These are phyloP conservation scores for Halictus rubicundus DNA, from an alignment of 1,140 invertebrate genomes.

Conservation along the genomic window DNA sequence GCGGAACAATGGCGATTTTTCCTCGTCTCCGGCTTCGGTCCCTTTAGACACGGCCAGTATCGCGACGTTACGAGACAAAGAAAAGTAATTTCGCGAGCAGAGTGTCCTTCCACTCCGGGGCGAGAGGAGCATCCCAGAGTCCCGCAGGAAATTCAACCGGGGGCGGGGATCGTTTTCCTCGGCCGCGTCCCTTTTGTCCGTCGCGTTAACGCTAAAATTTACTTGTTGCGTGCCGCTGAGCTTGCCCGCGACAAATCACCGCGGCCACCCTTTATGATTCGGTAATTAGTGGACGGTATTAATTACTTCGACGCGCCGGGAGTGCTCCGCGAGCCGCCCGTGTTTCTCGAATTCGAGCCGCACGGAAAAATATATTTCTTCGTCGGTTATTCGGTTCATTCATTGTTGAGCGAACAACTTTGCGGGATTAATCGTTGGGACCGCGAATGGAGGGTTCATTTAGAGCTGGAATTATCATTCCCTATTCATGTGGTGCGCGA, in stretches of 20 bases:
- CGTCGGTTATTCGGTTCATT: too few relatives aligned
- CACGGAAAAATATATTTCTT: too few relatives aligned
- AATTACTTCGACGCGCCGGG: background rate
- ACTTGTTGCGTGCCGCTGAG: constrained; percentile 9
- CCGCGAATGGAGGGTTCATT: too few relatives aligned
- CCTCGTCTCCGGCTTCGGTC: background rate
- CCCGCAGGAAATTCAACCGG: constrained; percentile 21
- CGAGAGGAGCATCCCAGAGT: background rate
- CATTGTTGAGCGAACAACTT: too few relatives aligned
- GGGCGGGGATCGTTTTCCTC: background rate
- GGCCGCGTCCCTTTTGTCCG: background rate
- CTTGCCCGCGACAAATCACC: background rate
- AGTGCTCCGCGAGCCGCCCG: background rate
- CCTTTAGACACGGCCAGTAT: constrained; percentile 3
- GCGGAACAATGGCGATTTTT: constrained; percentile 28
- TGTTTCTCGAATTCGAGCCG: background rate
- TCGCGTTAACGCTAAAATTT: constrained; percentile 9
- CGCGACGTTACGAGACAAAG: constrained; percentile 21
- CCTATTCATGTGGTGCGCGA: too few relatives aligned
- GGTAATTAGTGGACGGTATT: background rate
- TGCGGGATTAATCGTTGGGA: too few relatives aligned
- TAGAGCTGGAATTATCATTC: too few relatives aligned
- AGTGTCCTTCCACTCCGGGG: background rate
- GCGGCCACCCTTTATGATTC: background rate
- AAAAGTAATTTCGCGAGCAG: constrained; percentile 26